Evolutionary conservation across 2,797 vertebrate species (phyloP).

Genomic region (Jordanella pulchra): DNA sequence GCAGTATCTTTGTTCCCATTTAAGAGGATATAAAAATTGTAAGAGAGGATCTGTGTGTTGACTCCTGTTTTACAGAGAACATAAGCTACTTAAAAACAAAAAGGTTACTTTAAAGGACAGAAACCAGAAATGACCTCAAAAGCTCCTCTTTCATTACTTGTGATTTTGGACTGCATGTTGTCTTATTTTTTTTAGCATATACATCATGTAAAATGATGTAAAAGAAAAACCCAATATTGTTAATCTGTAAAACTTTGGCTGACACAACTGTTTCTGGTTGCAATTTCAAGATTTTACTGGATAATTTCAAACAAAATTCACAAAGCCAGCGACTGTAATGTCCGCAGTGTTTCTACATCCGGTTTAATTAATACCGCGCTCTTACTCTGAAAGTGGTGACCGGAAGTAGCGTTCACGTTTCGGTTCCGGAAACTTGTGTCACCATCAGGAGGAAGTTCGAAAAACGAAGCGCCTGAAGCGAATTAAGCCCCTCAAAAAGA

Average conservation of each 20-base stretch:
- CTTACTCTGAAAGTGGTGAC: conserved; percentile 40
- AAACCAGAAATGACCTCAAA: not conserved
- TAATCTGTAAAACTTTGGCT: too few species aligned
- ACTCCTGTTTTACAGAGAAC: too few species aligned
- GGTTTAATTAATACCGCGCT: fast-evolving
- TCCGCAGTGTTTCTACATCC: not conserved
- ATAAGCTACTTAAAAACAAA: too few species aligned
- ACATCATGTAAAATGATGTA: too few species aligned
- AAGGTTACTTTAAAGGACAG: not conserved
- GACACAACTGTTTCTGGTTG: too few species aligned
- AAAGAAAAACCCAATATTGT: too few species aligned
- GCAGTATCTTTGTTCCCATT: not conserved
- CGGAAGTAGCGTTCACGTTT: not conserved
- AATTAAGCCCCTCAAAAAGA: not conserved
- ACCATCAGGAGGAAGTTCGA: conserved; percentile 57
- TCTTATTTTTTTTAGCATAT: too few species aligned
- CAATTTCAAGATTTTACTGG: too few species aligned
- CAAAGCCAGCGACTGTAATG: not conserved
- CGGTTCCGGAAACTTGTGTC: conserved; percentile 8
- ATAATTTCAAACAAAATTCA: too few species aligned
- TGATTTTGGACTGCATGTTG: too few species aligned
- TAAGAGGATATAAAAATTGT: not conserved
- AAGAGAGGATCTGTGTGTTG: not conserved
- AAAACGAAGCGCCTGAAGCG: conserved; percentile 22
- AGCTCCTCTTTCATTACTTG: not conserved